A percentile compares a stretch with the other conserved stretches of the same genome.
Conservation (phyloP, 2,888 invertebrate genomes). For the Leptinotarsa juncta region DNA sequence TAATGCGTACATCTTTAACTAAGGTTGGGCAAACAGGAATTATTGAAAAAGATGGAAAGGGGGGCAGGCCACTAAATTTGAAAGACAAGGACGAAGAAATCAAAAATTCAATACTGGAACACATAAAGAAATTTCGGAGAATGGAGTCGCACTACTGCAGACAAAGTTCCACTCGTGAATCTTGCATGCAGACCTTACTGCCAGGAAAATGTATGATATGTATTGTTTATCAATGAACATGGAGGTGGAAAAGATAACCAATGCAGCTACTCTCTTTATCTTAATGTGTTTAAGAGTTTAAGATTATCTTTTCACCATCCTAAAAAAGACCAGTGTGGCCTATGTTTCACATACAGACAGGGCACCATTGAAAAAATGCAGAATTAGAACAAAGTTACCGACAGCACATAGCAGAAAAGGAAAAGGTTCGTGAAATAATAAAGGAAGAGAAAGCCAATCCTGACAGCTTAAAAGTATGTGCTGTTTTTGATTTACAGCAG, state of each 20-base stretch:
- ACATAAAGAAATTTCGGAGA: constrained; percentile 23
- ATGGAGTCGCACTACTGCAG: constrained; percentile 30
- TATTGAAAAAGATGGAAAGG: constrained; percentile 3
- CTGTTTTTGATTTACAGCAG: constrained; percentile 33
- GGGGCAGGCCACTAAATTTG: not conserved
- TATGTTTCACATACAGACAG: constrained; percentile 23
- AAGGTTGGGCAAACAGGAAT: constrained; percentile 5
- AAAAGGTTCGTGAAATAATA: not conserved
- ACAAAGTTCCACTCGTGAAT: constrained; percentile 22
- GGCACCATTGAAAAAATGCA: constrained; percentile 23
- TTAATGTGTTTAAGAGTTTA: constrained; percentile 19
- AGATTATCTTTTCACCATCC: constrained; percentile 29
- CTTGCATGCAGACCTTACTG: not conserved
- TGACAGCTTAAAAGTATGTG: constrained; percentile 17
- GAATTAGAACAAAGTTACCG: constrained; percentile 19
- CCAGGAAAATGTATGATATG: constrained; percentile 8
- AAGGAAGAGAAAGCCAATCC: constrained; percentile 11
- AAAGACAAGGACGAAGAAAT: constrained; percentile 2
- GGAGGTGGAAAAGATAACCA: not conserved
- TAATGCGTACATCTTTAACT: not conserved
- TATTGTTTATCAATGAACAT: not conserved
- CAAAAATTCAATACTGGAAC: constrained; percentile 17
- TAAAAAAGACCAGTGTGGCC: constrained; percentile 33
- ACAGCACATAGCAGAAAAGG: constrained; percentile 24
- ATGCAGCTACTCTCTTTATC: not conserved